phyloP scores from a whole-genome alignment of 2,113 vertebrate species.

The Ophiodon elongatus region DNA sequence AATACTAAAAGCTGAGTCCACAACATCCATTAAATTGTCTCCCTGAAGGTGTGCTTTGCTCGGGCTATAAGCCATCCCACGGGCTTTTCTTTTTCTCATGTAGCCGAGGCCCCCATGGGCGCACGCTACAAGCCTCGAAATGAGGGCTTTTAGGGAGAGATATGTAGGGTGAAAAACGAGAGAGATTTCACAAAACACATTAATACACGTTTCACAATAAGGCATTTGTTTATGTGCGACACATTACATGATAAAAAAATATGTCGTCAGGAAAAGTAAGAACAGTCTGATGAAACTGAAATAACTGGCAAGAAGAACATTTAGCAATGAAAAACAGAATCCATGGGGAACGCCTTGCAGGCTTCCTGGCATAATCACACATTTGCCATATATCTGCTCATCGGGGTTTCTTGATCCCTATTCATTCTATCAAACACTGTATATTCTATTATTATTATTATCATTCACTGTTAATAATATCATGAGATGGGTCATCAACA shows the following conservation, averaged over 20 bases:
- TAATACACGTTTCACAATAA: constrained; percentile 3
- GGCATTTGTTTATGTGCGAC: background rate
- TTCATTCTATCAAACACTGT: constrained; percentile 14
- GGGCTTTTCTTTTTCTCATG: constrained; percentile 57
- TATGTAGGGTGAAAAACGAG: constrained; percentile 9
- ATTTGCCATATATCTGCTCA: constrained; percentile 44
- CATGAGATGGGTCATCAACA: background rate
- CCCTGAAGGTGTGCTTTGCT: constrained; percentile 75
- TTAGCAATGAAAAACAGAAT: constrained; percentile 56
- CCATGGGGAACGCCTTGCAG: constrained; percentile 41
- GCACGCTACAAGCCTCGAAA: constrained; percentile 31
- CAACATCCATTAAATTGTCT: constrained; percentile 84
- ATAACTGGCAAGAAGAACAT: constrained; percentile 32
- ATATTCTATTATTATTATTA: too few species aligned
- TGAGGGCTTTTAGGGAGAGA: constrained; percentile 35
- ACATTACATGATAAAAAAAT: background rate
- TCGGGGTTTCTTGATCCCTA: constrained; percentile 21
- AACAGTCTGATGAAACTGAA: constrained; percentile 34
- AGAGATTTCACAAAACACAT: constrained; percentile 27
- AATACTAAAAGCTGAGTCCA: constrained; percentile 88
- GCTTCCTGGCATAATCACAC: constrained; percentile 46
- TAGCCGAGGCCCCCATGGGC: constrained; percentile 44
- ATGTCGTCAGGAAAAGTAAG: constrained; percentile 20
- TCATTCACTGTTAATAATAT: constrained; percentile 15
- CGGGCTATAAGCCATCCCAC: constrained; percentile 64